Evolutionary conservation across 2,113 vertebrate species (phyloP).

Genomic region (Hemiscyllium ocellatum): DNA sequence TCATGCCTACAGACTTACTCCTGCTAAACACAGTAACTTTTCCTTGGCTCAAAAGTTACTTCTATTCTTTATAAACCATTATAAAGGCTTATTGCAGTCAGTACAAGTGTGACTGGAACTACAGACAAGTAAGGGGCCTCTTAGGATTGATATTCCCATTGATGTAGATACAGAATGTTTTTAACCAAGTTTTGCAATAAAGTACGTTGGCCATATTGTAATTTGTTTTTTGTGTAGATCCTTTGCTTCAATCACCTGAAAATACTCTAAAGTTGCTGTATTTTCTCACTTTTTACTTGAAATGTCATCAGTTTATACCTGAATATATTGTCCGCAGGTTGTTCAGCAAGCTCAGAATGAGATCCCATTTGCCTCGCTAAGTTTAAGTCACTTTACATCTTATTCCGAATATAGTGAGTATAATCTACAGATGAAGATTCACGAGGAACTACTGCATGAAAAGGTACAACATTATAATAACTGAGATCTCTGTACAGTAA

Average conservation of each 20-base stretch:
- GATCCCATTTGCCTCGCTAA: constrained; percentile 60
- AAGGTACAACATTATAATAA: constrained; percentile 40
- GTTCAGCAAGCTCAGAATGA: constrained; percentile 59
- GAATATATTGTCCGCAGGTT: constrained; percentile 52
- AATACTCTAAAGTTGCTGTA: not conserved
- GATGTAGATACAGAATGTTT: not conserved
- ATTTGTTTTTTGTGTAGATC: not conserved
- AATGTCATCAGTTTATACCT: not conserved
- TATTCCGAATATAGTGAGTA: constrained; percentile 43
- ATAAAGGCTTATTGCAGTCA: not conserved
- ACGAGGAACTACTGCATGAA: constrained; percentile 42
- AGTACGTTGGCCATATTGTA: not conserved
- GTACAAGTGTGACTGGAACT: not conserved
- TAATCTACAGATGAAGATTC: not conserved
- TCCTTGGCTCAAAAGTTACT: not conserved
- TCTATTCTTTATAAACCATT: not conserved
- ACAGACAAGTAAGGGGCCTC: not conserved
- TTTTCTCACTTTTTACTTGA: not conserved
- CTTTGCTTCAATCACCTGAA: not conserved
- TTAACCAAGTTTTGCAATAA: not conserved
- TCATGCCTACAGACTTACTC: not conserved
- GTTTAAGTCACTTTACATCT: constrained; percentile 64
- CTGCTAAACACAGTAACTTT: not conserved
- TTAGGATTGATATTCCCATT: not conserved
- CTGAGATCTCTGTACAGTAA: not conserved